These are phyloP conservation scores for Boulengeromyrus knoepffleri DNA, from an alignment of 2,113 vertebrate genomes.

Conservation along the genomic window DNA sequence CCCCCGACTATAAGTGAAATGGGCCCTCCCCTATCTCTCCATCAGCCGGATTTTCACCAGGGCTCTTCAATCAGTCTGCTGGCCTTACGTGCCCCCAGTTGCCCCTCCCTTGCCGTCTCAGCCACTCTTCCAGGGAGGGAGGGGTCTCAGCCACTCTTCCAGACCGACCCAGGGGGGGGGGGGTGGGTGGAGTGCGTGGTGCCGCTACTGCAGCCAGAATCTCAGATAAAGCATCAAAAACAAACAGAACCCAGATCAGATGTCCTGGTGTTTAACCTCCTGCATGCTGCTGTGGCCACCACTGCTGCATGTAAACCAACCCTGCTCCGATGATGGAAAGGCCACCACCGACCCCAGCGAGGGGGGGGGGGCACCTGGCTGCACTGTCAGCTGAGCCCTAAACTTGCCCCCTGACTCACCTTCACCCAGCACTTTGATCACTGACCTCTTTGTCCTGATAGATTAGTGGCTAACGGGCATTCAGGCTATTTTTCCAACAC, in stretches of 20 bases:
- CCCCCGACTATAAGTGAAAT: conserved; percentile 38
- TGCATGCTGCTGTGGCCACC: conserved; percentile 1
- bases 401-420: conserved; percentile 30
- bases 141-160: conserved; percentile 13
- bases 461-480: conserved; percentile 6
- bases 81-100: conserved; percentile 17
- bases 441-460: conserved; percentile 12
- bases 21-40: conserved; percentile 31
- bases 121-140: no score
- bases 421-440: conserved; percentile 24
- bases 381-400: conserved; percentile 17
- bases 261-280: conserved; percentile 32
- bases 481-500: neutral
- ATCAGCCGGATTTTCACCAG: conserved; percentile 36
- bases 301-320: conserved; percentile 1
- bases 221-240: conserved; percentile 40
- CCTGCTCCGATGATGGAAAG: conserved; percentile 9
- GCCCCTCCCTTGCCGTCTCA: neutral
- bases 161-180: conserved; percentile 29
- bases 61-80: conserved; percentile 42
- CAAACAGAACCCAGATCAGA: conserved; percentile 39
- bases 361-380: neutral
- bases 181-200: neutral
- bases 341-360: neutral
- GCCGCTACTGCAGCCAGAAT: conserved; percentile 5